These are phyloP conservation scores for Lacerta agilis DNA, from an alignment of 2,797 vertebrate genomes.

Conservation along the genomic window DNA sequence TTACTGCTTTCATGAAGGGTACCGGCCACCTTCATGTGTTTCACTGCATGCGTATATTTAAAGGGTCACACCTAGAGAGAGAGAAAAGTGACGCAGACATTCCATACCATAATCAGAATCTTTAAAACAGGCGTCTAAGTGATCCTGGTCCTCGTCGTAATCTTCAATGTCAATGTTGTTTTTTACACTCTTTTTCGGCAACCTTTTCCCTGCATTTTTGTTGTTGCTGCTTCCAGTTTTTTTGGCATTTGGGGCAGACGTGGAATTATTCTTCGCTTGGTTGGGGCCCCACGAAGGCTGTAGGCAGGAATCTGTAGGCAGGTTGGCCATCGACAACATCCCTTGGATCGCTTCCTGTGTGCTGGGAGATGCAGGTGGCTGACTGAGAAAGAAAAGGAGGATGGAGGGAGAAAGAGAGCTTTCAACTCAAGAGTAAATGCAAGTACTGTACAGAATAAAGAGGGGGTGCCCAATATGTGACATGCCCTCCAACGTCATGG, in stretches of 20 bases:
- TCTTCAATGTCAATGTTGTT: slow-evolving; percentile 90
- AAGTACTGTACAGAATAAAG: not conserved
- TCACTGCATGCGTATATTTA: not conserved
- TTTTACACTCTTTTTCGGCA: slow-evolving; percentile 89
- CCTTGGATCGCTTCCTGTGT: slow-evolving; percentile 99
- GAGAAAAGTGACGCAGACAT: not conserved
- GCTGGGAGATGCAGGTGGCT: slow-evolving; percentile 98
- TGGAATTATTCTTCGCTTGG: slow-evolving; percentile 89
- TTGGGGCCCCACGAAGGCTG: slow-evolving; percentile 89
- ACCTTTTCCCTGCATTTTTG: slow-evolving; percentile 86
- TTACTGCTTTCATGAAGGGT: not conserved
- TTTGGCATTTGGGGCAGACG: slow-evolving; percentile 81
- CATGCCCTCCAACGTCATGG: not conserved
- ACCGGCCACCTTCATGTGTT: not conserved
- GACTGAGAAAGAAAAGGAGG: slow-evolving; percentile 79
- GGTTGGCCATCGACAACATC: slow-evolving; percentile 99
- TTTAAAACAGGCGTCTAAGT: slow-evolving; percentile 96
- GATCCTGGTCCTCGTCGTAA: slow-evolving; percentile 96
- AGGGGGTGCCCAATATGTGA: not conserved
- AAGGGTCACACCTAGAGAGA: not conserved
- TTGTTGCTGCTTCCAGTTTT: slow-evolving; percentile 79
- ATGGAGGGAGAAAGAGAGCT: slow-evolving; percentile 21
- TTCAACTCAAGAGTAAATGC: slow-evolving; percentile 36
- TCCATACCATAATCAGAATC: slow-evolving; percentile 95
- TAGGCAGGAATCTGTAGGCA: slow-evolving; percentile 93